Conservation (phyloP, 2,888 invertebrate species). For the Macropis europaea region DNA sequence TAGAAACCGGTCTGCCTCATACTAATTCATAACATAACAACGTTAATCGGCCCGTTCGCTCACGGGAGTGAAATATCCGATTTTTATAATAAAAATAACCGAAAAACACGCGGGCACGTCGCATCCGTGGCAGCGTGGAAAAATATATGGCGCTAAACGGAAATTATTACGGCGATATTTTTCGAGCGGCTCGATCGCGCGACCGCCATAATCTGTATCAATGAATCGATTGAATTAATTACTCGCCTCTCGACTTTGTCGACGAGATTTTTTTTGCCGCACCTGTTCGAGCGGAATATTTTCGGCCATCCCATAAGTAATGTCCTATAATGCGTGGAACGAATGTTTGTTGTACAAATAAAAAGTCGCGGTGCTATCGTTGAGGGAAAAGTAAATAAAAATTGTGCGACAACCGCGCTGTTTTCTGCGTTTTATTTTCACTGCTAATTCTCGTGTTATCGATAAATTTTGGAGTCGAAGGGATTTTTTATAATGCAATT, state of each 20-base stretch:
- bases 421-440: too few species aligned
- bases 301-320: neutral
- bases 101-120: slow-evolving; percentile 16
- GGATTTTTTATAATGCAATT: too few species aligned
- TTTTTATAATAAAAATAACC: slow-evolving; percentile 30
- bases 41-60: slow-evolving; percentile 24
- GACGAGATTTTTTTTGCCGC: neutral
- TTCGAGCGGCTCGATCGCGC: slow-evolving; percentile 7
- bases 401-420: too few species aligned
- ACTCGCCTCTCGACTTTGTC: slow-evolving; percentile 8
- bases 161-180: slow-evolving; percentile 46
- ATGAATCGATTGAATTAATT: slow-evolving; percentile 39
- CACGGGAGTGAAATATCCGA: slow-evolving; percentile 24
- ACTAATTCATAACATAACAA: neutral
- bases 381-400: too few species aligned
- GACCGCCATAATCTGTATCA: slow-evolving; percentile 24
- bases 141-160: slow-evolving; percentile 32
- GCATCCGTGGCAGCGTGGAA: neutral
- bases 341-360: neutral
- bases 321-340: neutral
- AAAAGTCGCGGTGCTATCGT: neutral
- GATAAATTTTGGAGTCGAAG: too few species aligned
- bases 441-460: too few species aligned
- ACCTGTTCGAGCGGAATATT: neutral
- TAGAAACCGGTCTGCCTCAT: too few species aligned